Evolutionary conservation across 2,888 invertebrate species (phyloP), one percentile per base, ranked within the genome.

Genomic region (Elysia crispata): DNA sequence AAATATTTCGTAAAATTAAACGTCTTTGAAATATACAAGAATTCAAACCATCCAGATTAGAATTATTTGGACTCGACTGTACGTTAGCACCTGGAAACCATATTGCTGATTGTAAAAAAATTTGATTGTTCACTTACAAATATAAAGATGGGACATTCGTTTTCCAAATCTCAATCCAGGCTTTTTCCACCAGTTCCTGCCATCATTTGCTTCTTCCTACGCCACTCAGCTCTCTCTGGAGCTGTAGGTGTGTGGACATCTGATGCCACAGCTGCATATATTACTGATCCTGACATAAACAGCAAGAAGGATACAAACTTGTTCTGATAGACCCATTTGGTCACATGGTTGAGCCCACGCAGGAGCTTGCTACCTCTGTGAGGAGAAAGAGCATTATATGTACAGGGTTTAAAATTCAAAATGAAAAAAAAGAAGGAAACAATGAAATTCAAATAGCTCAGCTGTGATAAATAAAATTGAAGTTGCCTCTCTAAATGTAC

Each of bases 221-320:
- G n/a, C 80, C 70, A 62, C 49, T 80, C 54, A 1, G 33, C 70
- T 50, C 80, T 64, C 31, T 69, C 60, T 15, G 25, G 49, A 15
- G 80, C 80, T 28, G 80, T 80, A 41, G 80, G 76, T 33, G 76
- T 41, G n/a, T 6, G 30, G 6, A 28, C 50, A 0, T 15, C 23
- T 15, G 80, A 70, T 0, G 70, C 20, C 1, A 76, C 28, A 20
- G 30, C 20, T 41, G 41, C 25, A 8, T 70, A 0, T 6, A 60
- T 13, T 1, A 30, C 31, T 23, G 80, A 23, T 11, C 75, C 76
- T 50, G 23, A 6, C 23, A 70, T 11, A 11, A 76, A 6, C 1
- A 81, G 15, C 13, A 82, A 0, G 28, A 85, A 79, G 5, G 84
- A 84, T 30, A 73, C 73, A 50, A 85, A 75, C 49, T 83, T 85